Conservation (phyloP, 2,113 vertebrate species). For the Gopherus evgoodei region DNA sequence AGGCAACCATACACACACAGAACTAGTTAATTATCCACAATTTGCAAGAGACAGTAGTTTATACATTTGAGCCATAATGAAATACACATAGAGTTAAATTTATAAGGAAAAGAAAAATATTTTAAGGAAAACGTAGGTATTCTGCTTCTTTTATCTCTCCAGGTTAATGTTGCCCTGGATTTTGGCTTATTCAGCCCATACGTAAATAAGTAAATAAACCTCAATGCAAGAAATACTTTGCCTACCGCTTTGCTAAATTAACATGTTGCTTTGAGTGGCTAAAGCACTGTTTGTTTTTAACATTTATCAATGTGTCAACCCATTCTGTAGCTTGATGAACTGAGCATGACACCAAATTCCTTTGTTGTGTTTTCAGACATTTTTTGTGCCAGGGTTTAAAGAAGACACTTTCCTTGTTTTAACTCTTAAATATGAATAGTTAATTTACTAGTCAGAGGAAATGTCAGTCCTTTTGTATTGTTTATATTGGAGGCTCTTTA, state of each 20-base stretch:
- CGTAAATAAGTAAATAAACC: not conserved
- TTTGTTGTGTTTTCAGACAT: not conserved
- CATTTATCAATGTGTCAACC: not conserved
- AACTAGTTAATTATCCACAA: not conserved
- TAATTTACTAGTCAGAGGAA: not conserved
- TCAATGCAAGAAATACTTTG: not conserved
- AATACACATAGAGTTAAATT: not conserved
- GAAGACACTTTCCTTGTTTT: not conserved
- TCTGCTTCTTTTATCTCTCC: not conserved
- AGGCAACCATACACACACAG: not conserved
- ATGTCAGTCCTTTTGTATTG: not conserved
- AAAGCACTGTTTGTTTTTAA: not conserved
- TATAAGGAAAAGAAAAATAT: not conserved
- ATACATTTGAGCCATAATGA: not conserved
- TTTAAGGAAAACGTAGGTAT: rapidly evolving
- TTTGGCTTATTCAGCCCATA: not conserved
- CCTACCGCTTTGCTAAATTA: not conserved
- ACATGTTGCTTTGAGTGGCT: rapidly evolving
- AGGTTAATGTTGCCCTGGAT: not conserved
- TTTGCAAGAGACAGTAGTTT: not conserved
- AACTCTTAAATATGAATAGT: not conserved
- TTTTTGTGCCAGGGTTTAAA: not conserved
- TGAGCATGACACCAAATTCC: not conserved
- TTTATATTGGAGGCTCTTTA: not conserved
- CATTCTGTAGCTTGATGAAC: rapidly evolving